A percentile compares a stretch with the other conserved stretches of the same genome.
Conservation (phyloP, 2,797 vertebrate genomes). For the Leptatherina wallacei region DNA sequence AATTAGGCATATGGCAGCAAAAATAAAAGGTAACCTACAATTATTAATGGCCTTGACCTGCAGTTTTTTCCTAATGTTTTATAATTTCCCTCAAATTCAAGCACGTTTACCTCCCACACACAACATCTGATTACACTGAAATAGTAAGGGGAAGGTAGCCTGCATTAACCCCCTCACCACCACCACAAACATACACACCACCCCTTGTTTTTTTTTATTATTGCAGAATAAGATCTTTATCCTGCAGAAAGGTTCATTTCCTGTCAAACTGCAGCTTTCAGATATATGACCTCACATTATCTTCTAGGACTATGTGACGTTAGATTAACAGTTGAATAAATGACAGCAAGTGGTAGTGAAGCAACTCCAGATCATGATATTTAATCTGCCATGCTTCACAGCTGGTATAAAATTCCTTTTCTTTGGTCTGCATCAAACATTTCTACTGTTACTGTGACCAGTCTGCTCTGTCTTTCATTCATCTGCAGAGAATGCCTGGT, state of each 20-base stretch:
- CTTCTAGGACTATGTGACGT: too few species aligned
- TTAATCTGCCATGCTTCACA: neutral
- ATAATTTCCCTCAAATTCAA: slow-evolving; percentile 40
- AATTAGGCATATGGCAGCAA: neutral
- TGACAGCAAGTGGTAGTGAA: neutral
- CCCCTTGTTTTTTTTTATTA: too few species aligned
- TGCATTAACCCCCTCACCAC: neutral
- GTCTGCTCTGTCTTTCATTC: neutral
- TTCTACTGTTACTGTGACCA: neutral
- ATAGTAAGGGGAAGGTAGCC: slow-evolving; percentile 36
- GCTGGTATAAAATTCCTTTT: neutral
- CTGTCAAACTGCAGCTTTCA: too few species aligned
- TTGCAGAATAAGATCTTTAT: too few species aligned
- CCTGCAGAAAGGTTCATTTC: too few species aligned
- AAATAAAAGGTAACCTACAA: slow-evolving; percentile 10
- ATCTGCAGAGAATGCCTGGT: neutral
- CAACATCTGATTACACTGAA: slow-evolving; percentile 27
- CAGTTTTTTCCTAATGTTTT: slow-evolving; percentile 31
- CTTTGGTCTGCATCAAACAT: neutral
- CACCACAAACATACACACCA: too few species aligned
- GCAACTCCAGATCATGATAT: neutral
- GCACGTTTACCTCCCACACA: slow-evolving; percentile 38
- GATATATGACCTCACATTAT: too few species aligned
- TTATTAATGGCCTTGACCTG: slow-evolving; percentile 23
- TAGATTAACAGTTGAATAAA: too few species aligned